Evolutionary conservation across 2,113 vertebrate species (phyloP).

Genomic region (Catharus bicknelli): DNA sequence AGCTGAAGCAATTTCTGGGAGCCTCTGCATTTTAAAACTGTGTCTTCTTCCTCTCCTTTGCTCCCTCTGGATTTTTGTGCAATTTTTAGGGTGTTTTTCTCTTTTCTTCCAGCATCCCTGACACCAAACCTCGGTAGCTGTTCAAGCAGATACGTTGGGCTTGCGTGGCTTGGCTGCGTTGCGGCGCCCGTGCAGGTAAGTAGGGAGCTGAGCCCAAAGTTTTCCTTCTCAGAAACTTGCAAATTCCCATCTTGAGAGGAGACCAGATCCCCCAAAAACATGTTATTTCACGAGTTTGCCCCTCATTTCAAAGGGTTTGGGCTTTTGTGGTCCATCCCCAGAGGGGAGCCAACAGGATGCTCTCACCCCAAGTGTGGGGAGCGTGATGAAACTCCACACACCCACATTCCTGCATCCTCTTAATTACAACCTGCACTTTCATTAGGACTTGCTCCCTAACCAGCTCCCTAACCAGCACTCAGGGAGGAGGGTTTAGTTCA

Average conservation of each 20-base stretch:
- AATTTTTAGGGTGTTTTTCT: slow-evolving; percentile 25
- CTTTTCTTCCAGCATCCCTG: slow-evolving; percentile 34
- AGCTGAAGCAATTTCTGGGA: neutral
- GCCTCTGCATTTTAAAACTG: neutral
- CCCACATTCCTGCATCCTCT: neutral
- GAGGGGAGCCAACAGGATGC: neutral
- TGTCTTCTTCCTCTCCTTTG: neutral
- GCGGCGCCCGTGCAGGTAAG: slow-evolving; percentile 20
- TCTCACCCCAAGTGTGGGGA: neutral
- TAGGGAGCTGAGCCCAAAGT: neutral
- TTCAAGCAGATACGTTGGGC: neutral
- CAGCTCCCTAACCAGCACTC: neutral
- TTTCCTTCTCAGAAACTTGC: neutral
- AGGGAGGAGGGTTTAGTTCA: neutral
- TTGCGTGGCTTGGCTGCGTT: slow-evolving; percentile 32
- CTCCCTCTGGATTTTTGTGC: neutral
- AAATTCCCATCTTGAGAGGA: neutral
- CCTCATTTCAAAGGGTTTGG: neutral
- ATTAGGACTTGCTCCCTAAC: neutral
- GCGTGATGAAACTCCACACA: neutral
- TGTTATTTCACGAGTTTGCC: neutral
- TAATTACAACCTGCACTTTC: neutral
- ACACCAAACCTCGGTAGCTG: neutral
- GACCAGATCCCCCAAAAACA: neutral
- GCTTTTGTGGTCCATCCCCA: neutral